Conservation (phyloP, 2,113 vertebrate genomes). For the Prunella himalayana region DNA sequence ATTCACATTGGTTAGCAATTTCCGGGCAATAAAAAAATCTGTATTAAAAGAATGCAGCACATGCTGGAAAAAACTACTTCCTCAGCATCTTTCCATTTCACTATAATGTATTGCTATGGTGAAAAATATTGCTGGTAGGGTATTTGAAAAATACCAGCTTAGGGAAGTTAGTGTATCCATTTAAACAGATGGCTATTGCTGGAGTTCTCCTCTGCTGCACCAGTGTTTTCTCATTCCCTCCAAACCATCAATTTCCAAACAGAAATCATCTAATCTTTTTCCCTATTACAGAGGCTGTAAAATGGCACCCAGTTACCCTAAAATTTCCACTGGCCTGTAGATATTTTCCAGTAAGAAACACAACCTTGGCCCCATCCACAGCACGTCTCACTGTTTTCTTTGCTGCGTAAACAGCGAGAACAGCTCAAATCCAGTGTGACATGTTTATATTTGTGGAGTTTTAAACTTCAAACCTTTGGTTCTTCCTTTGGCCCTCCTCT, state of each 20-base stretch:
- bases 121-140: not conserved
- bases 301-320: not conserved
- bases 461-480: not conserved
- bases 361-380: not conserved
- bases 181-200: constrained; percentile 31
- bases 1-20: constrained; percentile 17
- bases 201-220: constrained; percentile 18
- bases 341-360: not conserved
- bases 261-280: not conserved
- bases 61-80: constrained; percentile 1
- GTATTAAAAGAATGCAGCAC: constrained; percentile 34
- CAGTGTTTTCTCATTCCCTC: not conserved
- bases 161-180: not conserved
- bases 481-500: not conserved
- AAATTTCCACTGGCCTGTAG: not conserved
- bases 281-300: not conserved
- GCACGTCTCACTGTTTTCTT: accelerated
- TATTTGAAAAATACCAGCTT: constrained; percentile 24
- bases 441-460: not conserved
- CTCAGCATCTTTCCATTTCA: constrained; percentile 43
- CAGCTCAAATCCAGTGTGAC: not conserved
- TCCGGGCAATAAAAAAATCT: constrained; percentile 11
- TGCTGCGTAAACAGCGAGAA: accelerated
- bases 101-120: not conserved
- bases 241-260: constrained; percentile 17